Percentiles rank a stretch among this genome's conserved stretches.
phyloP scores from a whole-genome alignment of 2,888 invertebrate species.

The Sinodicranocentrus sp. region DNA sequence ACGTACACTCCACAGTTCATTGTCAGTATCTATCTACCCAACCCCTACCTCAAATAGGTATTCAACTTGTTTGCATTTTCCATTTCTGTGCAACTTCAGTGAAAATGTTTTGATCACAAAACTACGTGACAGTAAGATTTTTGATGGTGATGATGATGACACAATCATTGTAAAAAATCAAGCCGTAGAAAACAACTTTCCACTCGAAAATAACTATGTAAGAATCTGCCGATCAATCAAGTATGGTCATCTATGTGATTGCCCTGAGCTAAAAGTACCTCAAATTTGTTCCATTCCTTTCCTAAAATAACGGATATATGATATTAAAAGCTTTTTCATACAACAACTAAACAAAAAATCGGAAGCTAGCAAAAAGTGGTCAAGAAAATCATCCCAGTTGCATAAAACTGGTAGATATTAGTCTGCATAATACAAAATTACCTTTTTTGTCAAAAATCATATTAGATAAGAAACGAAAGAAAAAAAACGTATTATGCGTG shows the following conservation, averaged over 20 bases:
- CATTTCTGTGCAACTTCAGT: conserved; percentile 1
- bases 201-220: conserved; percentile 6
- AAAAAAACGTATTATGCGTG: too few species aligned
- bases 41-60: neutral
- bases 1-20: conserved; percentile 28
- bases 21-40: neutral
- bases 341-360: neutral
- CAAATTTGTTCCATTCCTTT: neutral
- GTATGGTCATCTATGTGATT: conserved; percentile 8
- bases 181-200: conserved; percentile 31
- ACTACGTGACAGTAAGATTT: conserved; percentile 39
- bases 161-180: neutral
- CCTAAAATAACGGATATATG: conserved; percentile 6
- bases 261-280: conserved; percentile 8
- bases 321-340: neutral
- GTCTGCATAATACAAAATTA: too few species aligned
- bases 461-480: too few species aligned
- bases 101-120: conserved; percentile 1
- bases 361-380: conserved; percentile 7
- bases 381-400: neutral
- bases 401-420: conserved; percentile 4
- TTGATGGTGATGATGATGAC: conserved; percentile 14
- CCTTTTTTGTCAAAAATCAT: too few species aligned
- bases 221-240: conserved; percentile 10
- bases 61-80: neutral